Conservation (phyloP, 2,888 invertebrate species). For the Hypena proboscidalis region DNA sequence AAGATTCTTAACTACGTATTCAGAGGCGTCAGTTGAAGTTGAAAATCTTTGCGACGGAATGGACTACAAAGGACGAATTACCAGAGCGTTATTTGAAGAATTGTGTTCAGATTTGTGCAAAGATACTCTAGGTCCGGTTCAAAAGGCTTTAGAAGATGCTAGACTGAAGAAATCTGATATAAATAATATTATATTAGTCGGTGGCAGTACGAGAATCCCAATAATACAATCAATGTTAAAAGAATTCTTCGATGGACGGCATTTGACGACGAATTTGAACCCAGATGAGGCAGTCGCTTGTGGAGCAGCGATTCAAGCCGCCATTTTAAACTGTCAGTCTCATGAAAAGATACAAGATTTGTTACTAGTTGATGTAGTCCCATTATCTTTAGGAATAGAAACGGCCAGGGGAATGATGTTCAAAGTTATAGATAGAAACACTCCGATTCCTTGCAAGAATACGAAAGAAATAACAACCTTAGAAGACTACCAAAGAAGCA, state of each 20-base stretch:
- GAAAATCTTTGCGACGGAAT: conserved; percentile 58
- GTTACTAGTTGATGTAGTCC: conserved; percentile 64
- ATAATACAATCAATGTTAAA: conserved; percentile 58
- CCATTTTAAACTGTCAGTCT: conserved; percentile 54
- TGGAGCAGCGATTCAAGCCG: conserved; percentile 73
- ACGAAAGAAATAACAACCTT: conserved; percentile 68
- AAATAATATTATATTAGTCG: conserved; percentile 61
- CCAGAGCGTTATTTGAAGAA: conserved; percentile 63
- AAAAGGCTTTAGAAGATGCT: conserved; percentile 58
- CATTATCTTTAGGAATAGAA: conserved; percentile 69
- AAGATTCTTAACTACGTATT: conserved; percentile 54
- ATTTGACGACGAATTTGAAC: conserved; percentile 57
- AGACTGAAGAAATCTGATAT: conserved; percentile 56
- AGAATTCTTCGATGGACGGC: conserved; percentile 57
- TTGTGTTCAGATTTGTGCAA: conserved; percentile 69
- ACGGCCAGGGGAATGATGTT: conserved; percentile 69
- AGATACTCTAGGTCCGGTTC: conserved; percentile 56
- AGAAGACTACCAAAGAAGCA: conserved; percentile 65
- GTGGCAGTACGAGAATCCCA: conserved; percentile 71
- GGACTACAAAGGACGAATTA: conserved; percentile 59
- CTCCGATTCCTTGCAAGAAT: conserved; percentile 62
- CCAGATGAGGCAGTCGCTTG: conserved; percentile 72
- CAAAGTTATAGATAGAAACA: conserved; percentile 66
- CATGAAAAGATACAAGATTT: conserved; percentile 54
- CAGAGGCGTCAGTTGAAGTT: conserved; percentile 55